A percentile compares a stretch with the other conserved stretches of the same genome.
phyloP scores from a whole-genome alignment of 2,113 vertebrate species.

The Gallinago jamesoni region DNA sequence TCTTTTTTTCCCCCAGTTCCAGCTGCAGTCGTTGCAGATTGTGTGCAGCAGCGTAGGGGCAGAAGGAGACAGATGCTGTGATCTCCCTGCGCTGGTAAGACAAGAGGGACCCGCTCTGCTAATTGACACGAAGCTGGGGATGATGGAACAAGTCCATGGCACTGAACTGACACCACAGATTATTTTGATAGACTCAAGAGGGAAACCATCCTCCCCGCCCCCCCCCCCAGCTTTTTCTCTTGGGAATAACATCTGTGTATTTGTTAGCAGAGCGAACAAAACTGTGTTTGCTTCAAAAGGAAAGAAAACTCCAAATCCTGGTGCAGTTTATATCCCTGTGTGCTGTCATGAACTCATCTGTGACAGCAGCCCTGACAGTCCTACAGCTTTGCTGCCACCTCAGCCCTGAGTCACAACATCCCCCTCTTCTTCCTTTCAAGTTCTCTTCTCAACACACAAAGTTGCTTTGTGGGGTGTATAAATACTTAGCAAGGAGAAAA shows the following conservation, averaged over 20 bases:
- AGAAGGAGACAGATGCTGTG: conserved; percentile 86
- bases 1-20: conserved; percentile 73
- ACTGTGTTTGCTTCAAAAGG: not conserved
- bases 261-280: not conserved
- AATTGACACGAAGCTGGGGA: not conserved
- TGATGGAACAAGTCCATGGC: not conserved
- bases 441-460: not conserved
- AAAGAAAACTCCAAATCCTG: not conserved
- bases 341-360: not conserved
- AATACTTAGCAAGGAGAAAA: not conserved
- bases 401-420: not conserved
- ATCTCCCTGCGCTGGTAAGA: conserved; percentile 86
- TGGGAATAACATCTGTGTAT: not conserved
- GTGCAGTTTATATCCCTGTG: not conserved
- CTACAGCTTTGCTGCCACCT: not conserved
- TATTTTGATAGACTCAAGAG: not conserved
- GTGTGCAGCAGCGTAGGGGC: conserved; percentile 85
- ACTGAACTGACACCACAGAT: not conserved
- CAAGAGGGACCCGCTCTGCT: not conserved
- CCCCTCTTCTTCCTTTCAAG: not conserved
- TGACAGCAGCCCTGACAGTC: not conserved
- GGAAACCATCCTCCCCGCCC: not conserved
- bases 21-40: conserved; percentile 89
- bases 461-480: not conserved
- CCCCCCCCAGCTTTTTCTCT: not conserved